phyloP scores from a whole-genome alignment of 2,113 vertebrate genomes.

The Sylvilagus bachmani region DNA sequence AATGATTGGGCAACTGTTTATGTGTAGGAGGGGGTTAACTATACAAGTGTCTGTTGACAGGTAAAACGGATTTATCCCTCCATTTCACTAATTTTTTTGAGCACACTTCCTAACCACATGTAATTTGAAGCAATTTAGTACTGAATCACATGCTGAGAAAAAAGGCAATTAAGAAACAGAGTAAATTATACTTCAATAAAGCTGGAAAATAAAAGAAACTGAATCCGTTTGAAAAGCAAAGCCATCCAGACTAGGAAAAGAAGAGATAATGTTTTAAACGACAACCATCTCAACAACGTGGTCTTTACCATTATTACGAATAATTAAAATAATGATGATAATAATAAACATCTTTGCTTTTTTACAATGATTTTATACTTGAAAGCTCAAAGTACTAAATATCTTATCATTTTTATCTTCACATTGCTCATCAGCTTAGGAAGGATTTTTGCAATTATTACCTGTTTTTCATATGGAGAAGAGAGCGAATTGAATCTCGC shows the following conservation, averaged over 20 bases:
- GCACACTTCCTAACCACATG: background rate
- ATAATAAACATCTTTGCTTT: slow-evolving; percentile 30
- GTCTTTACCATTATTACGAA: background rate
- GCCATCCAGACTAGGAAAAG: background rate
- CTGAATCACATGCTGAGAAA: background rate
- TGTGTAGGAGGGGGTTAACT: background rate
- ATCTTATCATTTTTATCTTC: background rate
- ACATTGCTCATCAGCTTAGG: background rate
- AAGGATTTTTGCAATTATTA: background rate
- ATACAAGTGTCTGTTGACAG: background rate
- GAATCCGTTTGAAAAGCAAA: slow-evolving; percentile 28
- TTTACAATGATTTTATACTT: slow-evolving; percentile 16
- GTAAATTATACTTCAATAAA: slow-evolving; percentile 11
- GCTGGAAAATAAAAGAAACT: background rate
- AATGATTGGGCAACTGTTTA: background rate
- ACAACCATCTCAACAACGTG: slow-evolving; percentile 27
- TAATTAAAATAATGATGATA: slow-evolving; percentile 55
- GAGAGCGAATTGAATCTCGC: background rate
- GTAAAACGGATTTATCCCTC: background rate
- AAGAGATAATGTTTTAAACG: slow-evolving; percentile 24
- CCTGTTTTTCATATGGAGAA: slow-evolving; percentile 34
- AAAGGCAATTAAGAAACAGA: slow-evolving; percentile 40
- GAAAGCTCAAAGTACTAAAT: background rate
- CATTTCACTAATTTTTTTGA: slow-evolving; percentile 19
- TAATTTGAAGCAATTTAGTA: slow-evolving; percentile 48